A percentile compares a stretch with the other conserved stretches of the same genome.
Conservation (phyloP, 2,113 vertebrate genomes). For the Galemys pyrenaicus region DNA sequence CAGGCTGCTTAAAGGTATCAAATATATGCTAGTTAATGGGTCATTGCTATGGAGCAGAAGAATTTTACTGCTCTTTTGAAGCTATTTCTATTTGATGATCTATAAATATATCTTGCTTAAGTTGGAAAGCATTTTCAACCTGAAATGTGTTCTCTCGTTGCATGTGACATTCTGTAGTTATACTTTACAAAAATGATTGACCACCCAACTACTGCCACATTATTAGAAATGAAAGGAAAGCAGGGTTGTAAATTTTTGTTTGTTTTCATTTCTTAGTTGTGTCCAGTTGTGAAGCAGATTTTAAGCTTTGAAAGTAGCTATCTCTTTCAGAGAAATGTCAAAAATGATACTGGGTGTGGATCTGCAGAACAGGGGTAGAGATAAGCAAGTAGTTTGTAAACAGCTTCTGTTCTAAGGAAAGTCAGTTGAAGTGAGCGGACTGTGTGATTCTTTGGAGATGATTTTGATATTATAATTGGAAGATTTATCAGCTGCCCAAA, state of each 20-base stretch:
- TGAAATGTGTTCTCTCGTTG: conserved; percentile 39
- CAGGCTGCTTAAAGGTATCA: neutral
- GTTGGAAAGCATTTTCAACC: conserved; percentile 63
- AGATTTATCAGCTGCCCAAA: conserved; percentile 26
- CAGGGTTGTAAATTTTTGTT: neutral
- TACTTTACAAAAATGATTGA: conserved; percentile 28
- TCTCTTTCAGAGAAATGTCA: conserved; percentile 38
- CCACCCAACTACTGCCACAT: neutral
- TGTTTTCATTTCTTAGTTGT: conserved; percentile 4
- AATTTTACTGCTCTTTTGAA: conserved; percentile 24
- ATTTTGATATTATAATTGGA: conserved; percentile 27
- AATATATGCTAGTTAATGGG: neutral
- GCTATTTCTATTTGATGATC: conserved; percentile 28
- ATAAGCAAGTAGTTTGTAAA: conserved; percentile 40
- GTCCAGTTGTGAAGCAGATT: neutral
- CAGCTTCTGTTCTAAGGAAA: conserved; percentile 21
- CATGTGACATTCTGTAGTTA: conserved; percentile 41
- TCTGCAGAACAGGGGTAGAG: neutral
- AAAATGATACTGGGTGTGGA: neutral
- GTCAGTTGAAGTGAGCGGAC: conserved; percentile 9
- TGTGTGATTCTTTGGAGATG: conserved; percentile 33
- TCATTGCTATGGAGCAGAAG: neutral
- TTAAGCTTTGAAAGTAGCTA: conserved; percentile 62
- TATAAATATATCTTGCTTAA: conserved; percentile 72
- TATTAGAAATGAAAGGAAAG: conserved; percentile 52